Base-by-base conservation (phyloP, 2,113 vertebrate genomes). In the Gasterosteus aculeatus region DNA sequence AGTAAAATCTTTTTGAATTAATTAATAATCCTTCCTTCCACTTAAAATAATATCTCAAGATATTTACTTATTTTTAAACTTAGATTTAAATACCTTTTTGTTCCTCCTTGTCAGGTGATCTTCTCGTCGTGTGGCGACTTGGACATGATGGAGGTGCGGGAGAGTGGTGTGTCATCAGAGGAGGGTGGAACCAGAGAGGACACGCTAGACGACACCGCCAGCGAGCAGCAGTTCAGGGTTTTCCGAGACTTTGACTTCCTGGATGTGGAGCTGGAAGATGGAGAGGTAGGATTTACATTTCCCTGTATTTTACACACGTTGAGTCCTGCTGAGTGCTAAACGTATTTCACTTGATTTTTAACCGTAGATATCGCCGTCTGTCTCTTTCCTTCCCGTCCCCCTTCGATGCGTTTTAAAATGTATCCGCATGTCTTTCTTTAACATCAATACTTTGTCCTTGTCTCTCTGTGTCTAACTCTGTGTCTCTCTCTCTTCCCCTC, bases 201-300 rank as follows among this genome's bases (percentile, higher is more conserved):
- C 90, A 99, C 97, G 46, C 94, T 98, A 78, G 98, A 99, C 41
- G 97, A 99, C 91, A 95, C 97, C 0, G 97, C 97, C 89, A 98
- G 97, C 3, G 98, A 99, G 90, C 98, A 99, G 76, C 98, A 99
- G 90, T 99, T 99, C 91, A 90, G 98, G 69, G 98, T 99, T 87
- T 99, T 99, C 92, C 91, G 98, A 71, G 98, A 99, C 92, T 99
- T 99, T 67, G 98, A 99, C 88, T 99, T 99, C 93, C 94, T 99
- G 81, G 98, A 99, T 16, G 98, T 99, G 86, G 98, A 99, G 85
- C 95, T 99, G 86, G 98, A 99, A 88, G 98, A 99, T 47, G 98
- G 97, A 85, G 98, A 99, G 97, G 98, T 98, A 94, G 87, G 86
- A 74, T 10, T 75, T 19, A 44, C 9, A 38, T 49, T 29, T 16